Percentiles rank a stretch among this genome's conserved stretches.
Conservation (phyloP, 2,113 vertebrate species). For the human region GRCh38 chr7:28391001-28391500, state of each 20-base stretch:
- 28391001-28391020: constrained; percentile 25
- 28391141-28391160: neutral
- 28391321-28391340: neutral
- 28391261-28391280: neutral
- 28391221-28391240: neutral
- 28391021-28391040: neutral
- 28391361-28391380: neutral
- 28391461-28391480: neutral
- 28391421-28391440: neutral
- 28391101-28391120: constrained; percentile 11
- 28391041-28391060: constrained; percentile 17
- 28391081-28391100: neutral
- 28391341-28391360: neutral
- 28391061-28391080: neutral
- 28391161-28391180: constrained; percentile 22
- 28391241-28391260: neutral
- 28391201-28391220: neutral
- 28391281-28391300: neutral
- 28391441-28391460: constrained; percentile 9
- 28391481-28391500: neutral
- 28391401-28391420: neutral
- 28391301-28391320: neutral
- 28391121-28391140: neutral
- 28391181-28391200: neutral
- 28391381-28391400: constrained; percentile 23